Evolutionary conservation across 1,140 invertebrate species (phyloP), one percentile per base, ranked within the genome.

Genomic region (Parasteatoda tepidariorum): DNA sequence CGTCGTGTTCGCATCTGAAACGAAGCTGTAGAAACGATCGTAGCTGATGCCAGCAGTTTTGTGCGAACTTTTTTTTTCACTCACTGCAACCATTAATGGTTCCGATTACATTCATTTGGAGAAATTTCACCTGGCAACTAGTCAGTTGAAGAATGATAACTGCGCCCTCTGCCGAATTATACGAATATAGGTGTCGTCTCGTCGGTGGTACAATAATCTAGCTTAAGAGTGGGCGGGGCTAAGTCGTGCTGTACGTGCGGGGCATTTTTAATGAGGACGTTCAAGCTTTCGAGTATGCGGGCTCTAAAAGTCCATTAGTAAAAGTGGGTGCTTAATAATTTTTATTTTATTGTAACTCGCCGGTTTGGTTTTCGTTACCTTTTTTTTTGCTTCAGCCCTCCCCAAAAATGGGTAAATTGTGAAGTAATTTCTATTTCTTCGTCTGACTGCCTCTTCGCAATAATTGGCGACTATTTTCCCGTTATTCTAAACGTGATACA

Each of bases 61-160:
- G 34, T 62, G 22, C 33, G 30, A 30, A 31, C 30, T 18, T 64
- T 64, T 67, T 59, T 79, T 67, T 64, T 54, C 15, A 22, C 66
- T 9, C 28, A 31, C 24, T 33, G 38, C 78, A 26, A 18, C 68
- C 48, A n/a, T 34, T 82, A 82, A 82, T 82, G 78, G 78, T 82
- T 71, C 22, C 18, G 67, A 82, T 82, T 82, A 82, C 78, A 82
- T 82, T 82, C 78, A 82, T 82, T 82, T 82, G 78, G 24, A 13
- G 67, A 62, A 71, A 48, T 31, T 33, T 82, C 78, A 82, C 66
- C 78, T 82, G 78, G 78, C 75, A 54, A 57, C 41, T 55, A 64
- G 74, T 76, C 59, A 79, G 66, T 71, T 61, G 67, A 82, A 34
- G 57, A 82, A 82, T 70, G 67, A 48, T 82, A 70, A 71, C 78